phyloP scores from a whole-genome alignment of 1,140 invertebrate species.

The Listronotus bonariensis region DNA sequence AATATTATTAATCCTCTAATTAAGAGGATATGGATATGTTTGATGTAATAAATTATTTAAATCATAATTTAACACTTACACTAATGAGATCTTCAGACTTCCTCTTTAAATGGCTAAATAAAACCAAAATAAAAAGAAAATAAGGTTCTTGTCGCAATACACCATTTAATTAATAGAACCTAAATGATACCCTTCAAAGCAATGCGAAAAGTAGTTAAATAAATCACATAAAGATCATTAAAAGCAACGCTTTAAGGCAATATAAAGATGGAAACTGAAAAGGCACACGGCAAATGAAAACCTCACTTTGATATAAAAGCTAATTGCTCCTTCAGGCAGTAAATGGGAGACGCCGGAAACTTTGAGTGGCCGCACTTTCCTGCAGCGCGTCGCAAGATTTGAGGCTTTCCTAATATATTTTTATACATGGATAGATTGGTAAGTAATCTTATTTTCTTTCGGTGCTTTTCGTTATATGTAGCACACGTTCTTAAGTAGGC shows the following conservation, averaged over 20 bases:
- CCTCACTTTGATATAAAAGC: conserved; percentile 38
- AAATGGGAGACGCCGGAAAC: conserved; percentile 30
- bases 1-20: too few species aligned
- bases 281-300: conserved; percentile 33
- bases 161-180: conserved; percentile 14
- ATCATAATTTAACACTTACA: too few species aligned
- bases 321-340: conserved; percentile 35
- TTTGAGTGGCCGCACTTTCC: conserved; percentile 31
- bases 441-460: conserved; percentile 21
- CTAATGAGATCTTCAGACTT: too few species aligned
- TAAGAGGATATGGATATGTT: too few species aligned
- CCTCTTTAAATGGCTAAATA: too few species aligned
- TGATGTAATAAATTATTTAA: too few species aligned
- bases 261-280: conserved; percentile 32
- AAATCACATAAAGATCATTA: conserved; percentile 31
- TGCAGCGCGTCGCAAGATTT: conserved; percentile 18
- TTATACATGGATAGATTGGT: conserved; percentile 28
- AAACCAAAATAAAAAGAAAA: too few species aligned
- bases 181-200: conserved; percentile 1
- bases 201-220: conserved; percentile 24
- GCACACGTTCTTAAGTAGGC: conserved; percentile 1
- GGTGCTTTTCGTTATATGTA: not conserved
- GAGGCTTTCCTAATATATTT: conserved; percentile 29
- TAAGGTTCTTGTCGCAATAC: not conserved
- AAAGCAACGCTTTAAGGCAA: conserved; percentile 29